Evolutionary conservation across 2,797 vertebrate genomes (phyloP).

Genomic region (Typhlichthys eigenmanni): DNA sequence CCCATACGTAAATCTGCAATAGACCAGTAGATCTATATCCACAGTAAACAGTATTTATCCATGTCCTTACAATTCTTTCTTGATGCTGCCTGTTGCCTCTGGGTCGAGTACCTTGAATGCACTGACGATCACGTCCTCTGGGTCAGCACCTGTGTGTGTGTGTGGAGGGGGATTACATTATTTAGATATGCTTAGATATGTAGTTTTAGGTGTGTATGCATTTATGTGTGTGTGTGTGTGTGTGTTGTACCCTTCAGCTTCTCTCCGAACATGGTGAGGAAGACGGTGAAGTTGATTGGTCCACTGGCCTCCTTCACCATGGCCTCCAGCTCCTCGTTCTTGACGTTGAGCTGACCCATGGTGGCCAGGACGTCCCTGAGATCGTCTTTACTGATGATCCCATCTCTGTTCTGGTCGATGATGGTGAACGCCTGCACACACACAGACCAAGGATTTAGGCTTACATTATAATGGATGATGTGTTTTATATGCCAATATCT

Average conservation of each 20-base stretch:
- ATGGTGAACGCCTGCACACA: conserved; percentile 78
- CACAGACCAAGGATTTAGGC: background rate
- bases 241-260: conserved; percentile 77
- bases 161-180: too few species aligned
- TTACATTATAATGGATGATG: too few species aligned
- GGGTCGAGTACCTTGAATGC: conserved; percentile 84
- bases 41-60: background rate
- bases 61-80: conserved; percentile 82
- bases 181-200: too few species aligned
- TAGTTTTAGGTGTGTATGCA: too few species aligned
- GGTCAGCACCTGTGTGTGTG: conserved; percentile 75
- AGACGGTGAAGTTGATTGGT: conserved; percentile 85
- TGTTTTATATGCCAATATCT: too few species aligned
- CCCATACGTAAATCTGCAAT: background rate
- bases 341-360: conserved; percentile 83
- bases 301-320: conserved; percentile 84
- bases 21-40: background rate
- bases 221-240: background rate
- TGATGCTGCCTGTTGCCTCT: conserved; percentile 80
- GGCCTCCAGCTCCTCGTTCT: conserved; percentile 82
- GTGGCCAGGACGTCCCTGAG: conserved; percentile 82
- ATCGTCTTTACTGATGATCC: conserved; percentile 84
- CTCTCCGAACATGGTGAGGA: conserved; percentile 85
- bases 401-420: conserved; percentile 85
- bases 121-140: conserved; percentile 81